These are phyloP conservation scores for Kryptopterus vitreolus DNA, from an alignment of 2,797 vertebrate genomes.

Conservation along the genomic window DNA sequence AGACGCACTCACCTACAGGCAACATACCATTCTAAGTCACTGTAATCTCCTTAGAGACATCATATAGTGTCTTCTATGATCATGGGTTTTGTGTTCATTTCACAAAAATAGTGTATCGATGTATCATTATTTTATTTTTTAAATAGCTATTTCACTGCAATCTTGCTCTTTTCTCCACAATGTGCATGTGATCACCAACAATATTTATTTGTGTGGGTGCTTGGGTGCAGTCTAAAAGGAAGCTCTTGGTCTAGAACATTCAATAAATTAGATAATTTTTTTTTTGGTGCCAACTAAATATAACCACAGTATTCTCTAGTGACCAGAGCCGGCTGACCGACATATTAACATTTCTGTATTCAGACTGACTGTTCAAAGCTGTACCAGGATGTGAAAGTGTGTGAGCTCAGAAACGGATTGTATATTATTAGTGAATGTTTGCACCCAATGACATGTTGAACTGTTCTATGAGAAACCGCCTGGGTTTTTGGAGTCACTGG, in stretches of 20 bases:
- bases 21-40: not conserved
- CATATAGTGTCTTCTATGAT: not conserved
- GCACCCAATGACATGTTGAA: not conserved
- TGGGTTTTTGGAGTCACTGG: not conserved
- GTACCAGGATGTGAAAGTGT: conserved; percentile 22
- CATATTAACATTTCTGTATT: conserved; percentile 44
- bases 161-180: conserved; percentile 26
- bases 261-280: conserved; percentile 49
- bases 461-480: conserved; percentile 3
- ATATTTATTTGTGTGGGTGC: conserved; percentile 44
- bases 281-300: conserved; percentile 46
- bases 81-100: not conserved
- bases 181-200: conserved; percentile 10
- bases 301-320: conserved; percentile 45
- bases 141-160: conserved; percentile 30
- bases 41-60: not conserved
- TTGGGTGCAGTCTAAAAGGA: conserved; percentile 39
- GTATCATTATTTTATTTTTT: no score
- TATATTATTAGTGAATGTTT: conserved; percentile 23
- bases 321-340: conserved; percentile 38
- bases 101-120: conserved; percentile 5
- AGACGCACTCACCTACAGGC: conserved; percentile 1
- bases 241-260: conserved; percentile 37
- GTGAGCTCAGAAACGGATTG: conserved; percentile 5
- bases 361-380: conserved; percentile 26